Base-by-base conservation (phyloP, 2,797 vertebrate genomes). In the Simalia tracyae region DNA sequence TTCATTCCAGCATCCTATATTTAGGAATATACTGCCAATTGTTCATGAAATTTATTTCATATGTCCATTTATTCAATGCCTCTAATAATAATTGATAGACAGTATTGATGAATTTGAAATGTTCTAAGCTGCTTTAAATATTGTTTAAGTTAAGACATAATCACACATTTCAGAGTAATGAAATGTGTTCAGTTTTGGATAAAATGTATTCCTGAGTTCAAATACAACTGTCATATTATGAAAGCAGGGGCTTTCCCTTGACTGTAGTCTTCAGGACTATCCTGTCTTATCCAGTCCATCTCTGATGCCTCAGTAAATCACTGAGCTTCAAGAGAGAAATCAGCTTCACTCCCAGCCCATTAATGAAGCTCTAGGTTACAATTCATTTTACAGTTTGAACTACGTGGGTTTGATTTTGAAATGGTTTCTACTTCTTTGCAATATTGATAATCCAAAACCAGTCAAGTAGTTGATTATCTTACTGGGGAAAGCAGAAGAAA, bases 381-480 rank as follows among this genome's bases (percentile, higher is more conserved):
- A n/a, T 86, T 92, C 61, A 68, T 66, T 86, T 68, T 89, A 89
- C 24, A 92, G 14, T 84, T 85, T 92, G 60, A 64, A 19, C 46
- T 81, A 63, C 0, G 9, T 85, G 84, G 31, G 91, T 54, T 50
- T 57, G 92, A 36, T 72, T 90, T 60, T 92, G 81, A 91, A 93
- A 90, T 94, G 0, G 64, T 26, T 93, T 90, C 0, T 68, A 84
- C 8, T 87, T 92, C 90, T 88, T 84, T 85, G 22, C 92, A 24
- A 76, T 91, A 68, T 90, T 9, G 1, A 92, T 94, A 92, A 95
- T 42, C 56, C 46, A 94, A 93, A 92, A 91, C 31, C 88, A 1
- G 92, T 89, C 87, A 60, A 88, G 66, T 91, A 66, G 14, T 60
- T 94, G 92, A 94, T 97, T 94, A 60, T 94, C 72, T 89, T 86